Percentiles rank a stretch among this genome's conserved stretches.
phyloP scores from a whole-genome alignment of 2,113 vertebrate genomes.

The Leptosomus discolor region DNA sequence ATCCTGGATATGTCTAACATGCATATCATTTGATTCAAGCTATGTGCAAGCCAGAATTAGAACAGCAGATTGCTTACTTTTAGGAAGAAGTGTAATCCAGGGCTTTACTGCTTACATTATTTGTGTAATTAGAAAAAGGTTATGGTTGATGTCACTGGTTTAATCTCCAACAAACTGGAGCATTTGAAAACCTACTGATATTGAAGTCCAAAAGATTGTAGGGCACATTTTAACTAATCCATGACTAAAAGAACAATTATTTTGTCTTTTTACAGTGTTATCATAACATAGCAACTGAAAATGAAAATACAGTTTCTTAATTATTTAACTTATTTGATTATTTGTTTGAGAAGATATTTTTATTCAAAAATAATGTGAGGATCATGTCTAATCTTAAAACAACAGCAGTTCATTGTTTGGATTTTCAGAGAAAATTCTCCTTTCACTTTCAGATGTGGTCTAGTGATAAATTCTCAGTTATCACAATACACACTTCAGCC shows the following conservation, averaged over 20 bases:
- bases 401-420: not conserved
- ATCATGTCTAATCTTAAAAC: not conserved
- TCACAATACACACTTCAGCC: not conserved
- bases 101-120: conserved; percentile 53
- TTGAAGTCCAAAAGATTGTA: not conserved
- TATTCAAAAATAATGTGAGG: not conserved
- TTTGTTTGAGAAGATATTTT: not conserved
- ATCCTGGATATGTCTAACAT: conserved; percentile 20
- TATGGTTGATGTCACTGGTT: conserved; percentile 19
- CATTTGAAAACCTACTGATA: not conserved
- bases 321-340: not conserved
- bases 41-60: conserved; percentile 21
- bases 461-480: not conserved
- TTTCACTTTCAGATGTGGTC: not conserved
- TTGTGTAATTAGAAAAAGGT: conserved; percentile 50
- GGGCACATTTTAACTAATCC: not conserved
- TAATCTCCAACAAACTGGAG: conserved; percentile 23
- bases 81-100: conserved; percentile 52
- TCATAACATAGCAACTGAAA: not conserved
- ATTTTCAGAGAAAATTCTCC: not conserved
- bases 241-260: not conserved
- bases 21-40: conserved; percentile 27
- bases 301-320: not conserved
- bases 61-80: conserved; percentile 59
- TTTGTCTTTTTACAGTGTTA: not conserved